Evolutionary conservation across 2,113 vertebrate species (phyloP).

Genomic region (Uria lomvia): DNA sequence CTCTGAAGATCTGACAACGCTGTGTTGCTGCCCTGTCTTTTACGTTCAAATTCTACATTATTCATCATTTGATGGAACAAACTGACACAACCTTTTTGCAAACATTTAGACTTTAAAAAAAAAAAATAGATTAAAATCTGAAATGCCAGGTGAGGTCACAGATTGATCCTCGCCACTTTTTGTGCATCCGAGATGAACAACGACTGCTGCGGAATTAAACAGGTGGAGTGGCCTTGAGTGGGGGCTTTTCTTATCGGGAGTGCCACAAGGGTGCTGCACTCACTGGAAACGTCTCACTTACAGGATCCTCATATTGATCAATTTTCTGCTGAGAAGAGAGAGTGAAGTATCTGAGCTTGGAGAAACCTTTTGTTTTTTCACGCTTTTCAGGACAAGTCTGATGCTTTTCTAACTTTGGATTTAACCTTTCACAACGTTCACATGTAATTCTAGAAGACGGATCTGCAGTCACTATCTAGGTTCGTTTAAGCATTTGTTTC

Average conservation of each 20-base stretch:
- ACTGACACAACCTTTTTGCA: constrained; percentile 59
- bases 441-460: not conserved
- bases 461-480: not conserved
- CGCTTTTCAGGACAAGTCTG: not conserved
- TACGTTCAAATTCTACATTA: not conserved
- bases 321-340: not conserved
- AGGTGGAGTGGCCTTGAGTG: not conserved
- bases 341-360: not conserved
- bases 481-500: not conserved
- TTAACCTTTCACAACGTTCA: not conserved
- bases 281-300: not conserved
- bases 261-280: not conserved
- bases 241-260: not conserved
- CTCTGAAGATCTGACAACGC: not conserved
- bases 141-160: constrained; percentile 60
- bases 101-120: constrained; percentile 54
- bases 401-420: not conserved
- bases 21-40: not conserved
- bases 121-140: constrained; percentile 31
- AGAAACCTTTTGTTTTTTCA: not conserved
- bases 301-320: not conserved
- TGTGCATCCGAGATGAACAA: not conserved
- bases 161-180: constrained; percentile 7
- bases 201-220: constrained; percentile 43
- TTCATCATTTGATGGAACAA: constrained; percentile 43